A percentile compares a stretch with the other conserved stretches of the same genome.
Evolutionary conservation across 2,888 invertebrate species (phyloP).

Genomic region (Pheosia tremula): DNA sequence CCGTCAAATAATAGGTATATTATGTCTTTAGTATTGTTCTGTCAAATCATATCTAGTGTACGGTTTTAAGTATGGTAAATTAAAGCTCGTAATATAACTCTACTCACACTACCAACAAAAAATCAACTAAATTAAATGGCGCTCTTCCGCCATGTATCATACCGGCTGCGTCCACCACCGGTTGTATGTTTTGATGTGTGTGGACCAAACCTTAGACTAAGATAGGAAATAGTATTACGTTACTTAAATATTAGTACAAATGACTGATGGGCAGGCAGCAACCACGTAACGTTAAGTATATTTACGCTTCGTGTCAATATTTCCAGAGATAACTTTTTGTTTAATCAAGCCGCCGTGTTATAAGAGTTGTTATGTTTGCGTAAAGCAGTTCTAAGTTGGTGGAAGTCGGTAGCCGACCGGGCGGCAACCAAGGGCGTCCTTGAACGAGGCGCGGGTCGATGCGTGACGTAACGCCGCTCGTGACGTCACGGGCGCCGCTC

Average conservation of each 20-base stretch:
- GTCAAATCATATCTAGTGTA: too few species aligned
- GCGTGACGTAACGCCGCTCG: slow-evolving; percentile 68
- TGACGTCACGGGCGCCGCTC: slow-evolving; percentile 76
- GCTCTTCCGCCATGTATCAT: not conserved
- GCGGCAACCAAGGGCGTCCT: slow-evolving; percentile 74
- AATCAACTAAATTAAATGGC: not conserved
- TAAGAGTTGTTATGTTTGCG: slow-evolving; percentile 36
- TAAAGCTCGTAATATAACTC: not conserved
- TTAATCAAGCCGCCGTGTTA: slow-evolving; percentile 17
- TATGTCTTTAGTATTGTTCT: too few species aligned
- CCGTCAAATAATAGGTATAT: too few species aligned
- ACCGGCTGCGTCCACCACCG: not conserved
- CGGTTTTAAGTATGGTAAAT: not conserved
- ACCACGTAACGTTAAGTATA: slow-evolving; percentile 18
- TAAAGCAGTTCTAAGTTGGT: slow-evolving; percentile 49
- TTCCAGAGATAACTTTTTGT: slow-evolving; percentile 24
- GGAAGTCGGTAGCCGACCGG: slow-evolving; percentile 64
- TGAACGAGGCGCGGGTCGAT: slow-evolving; percentile 78
- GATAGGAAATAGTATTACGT: not conserved
- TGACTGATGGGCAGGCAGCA: slow-evolving; percentile 13
- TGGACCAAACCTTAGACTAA: not conserved
- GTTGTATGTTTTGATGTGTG: not conserved
- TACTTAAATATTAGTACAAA: slow-evolving; percentile 3
- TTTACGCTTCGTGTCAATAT: slow-evolving; percentile 31
- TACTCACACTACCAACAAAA: not conserved